Evolutionary conservation across 2,888 invertebrate species (phyloP).

Genomic region (Allophyes oxyacanthae): DNA sequence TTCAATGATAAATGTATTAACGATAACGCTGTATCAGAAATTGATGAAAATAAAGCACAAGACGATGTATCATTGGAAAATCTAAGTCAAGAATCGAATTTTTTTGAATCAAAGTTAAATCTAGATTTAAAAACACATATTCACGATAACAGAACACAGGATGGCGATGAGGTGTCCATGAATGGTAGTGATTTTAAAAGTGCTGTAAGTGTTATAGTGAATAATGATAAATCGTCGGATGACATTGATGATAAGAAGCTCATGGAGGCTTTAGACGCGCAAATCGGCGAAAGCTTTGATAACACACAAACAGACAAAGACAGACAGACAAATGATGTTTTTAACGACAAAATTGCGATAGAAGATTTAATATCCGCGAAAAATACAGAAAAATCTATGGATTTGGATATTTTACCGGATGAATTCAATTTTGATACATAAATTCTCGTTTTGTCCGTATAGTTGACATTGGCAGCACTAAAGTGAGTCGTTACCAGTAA

Average conservation of each 20-base stretch:
- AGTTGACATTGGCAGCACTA: no score
- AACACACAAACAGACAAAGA: background rate
- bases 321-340: background rate
- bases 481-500: no score
- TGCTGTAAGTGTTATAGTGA: constrained; percentile 16
- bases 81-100: constrained; percentile 13
- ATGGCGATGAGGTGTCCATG: background rate
- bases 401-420: constrained; percentile 10
- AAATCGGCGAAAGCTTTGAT: constrained; percentile 23
- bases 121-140: no score
- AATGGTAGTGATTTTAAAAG: constrained; percentile 13
- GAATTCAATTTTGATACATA: constrained; percentile 32
- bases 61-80: constrained; percentile 10
- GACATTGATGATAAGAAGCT: constrained; percentile 23
- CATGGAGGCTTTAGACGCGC: constrained; percentile 33
- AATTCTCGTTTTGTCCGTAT: no score
- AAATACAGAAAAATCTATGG: constrained; percentile 2
- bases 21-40: constrained; percentile 17
- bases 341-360: constrained; percentile 10
- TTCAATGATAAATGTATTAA: background rate
- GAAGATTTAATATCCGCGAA: constrained; percentile 25
- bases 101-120: constrained; percentile 1
- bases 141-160: no score
- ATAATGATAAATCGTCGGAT: constrained; percentile 3
- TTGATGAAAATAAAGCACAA: constrained; percentile 9